These are phyloP conservation scores for Melolontha melolontha DNA, from an alignment of 2,888 invertebrate genomes.

Conservation along the genomic window DNA sequence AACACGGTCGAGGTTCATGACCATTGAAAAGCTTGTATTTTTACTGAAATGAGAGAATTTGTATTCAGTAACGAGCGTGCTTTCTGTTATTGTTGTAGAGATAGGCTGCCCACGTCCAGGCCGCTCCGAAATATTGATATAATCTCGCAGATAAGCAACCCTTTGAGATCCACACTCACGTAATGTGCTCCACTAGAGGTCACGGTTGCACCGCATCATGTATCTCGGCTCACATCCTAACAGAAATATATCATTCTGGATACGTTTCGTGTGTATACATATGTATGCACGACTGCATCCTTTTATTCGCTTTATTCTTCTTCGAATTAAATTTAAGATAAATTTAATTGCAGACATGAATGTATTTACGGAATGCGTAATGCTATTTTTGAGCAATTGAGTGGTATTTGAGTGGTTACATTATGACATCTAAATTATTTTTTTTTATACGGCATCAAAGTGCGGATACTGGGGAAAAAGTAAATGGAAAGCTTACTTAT, in stretches of 20 bases:
- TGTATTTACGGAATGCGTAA: constrained; percentile 7
- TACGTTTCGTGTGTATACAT: constrained; percentile 3
- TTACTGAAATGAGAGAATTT: constrained; percentile 62
- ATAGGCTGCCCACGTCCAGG: constrained; percentile 62
- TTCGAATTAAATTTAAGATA: constrained; percentile 12
- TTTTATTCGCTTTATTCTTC: constrained; percentile 6
- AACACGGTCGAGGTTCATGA: constrained; percentile 51
- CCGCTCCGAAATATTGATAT: constrained; percentile 62
- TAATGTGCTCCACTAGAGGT: constrained; percentile 37
- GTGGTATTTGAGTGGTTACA: too few species aligned
- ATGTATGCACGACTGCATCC: not conserved
- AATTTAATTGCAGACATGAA: constrained; percentile 9
- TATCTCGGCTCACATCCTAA: constrained; percentile 10
- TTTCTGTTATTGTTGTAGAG: constrained; percentile 58
- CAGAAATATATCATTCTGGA: constrained; percentile 24
- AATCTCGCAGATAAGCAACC: constrained; percentile 61
- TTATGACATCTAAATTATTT: too few species aligned
- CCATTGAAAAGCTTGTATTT: constrained; percentile 55
- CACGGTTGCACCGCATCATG: constrained; percentile 30
- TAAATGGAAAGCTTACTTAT: too few species aligned
- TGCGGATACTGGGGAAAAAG: too few species aligned
- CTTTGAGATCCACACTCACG: constrained; percentile 48
- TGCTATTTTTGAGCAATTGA: too few species aligned
- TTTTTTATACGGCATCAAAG: too few species aligned
- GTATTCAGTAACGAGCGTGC: constrained; percentile 59